Base-by-base conservation (phyloP, 2,113 vertebrate genomes). In the Pogona vitticeps region DNA sequence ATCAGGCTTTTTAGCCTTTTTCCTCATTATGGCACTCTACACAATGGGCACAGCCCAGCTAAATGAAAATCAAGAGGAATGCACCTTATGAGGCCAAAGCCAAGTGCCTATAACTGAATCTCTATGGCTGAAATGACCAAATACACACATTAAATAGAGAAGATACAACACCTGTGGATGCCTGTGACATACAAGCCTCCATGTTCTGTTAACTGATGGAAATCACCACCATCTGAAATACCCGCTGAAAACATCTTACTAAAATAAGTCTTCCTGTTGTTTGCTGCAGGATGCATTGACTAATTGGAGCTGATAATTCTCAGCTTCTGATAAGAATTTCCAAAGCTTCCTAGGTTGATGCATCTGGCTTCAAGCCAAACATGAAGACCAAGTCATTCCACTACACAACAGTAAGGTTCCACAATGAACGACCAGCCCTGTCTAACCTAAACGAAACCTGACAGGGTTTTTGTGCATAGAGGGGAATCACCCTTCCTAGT, bases 381-480 rank as follows among this genome's bases (percentile, higher is more conserved):
- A 42, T 21, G 36, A 33, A n/a, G 0, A 0, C 6, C 46, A 86
- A 82, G 72, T 40, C 80, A 67, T 52, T 65, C 61, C 33, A 6
- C 14, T 3, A 2, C n/a, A 65, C 13, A 83, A 33, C 52, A 13
- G 38, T 1, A n/a, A 9, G 52, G 63, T 76, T 58, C 61, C 79
- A 70, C 33, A 65, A 84, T 80, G 81, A 80, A 83, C n/a, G 84
- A 88, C 81, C 80, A 79, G 33, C 26, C 33, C 14, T 36, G 75
- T 9, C 36, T 38, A 9, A 61, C 71, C 80, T 0, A 46, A 0
- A 56, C 90, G 77, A 85, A 85, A 9, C 46, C 75, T 46, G 70
- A 82, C 65, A 71, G 79, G 73, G 71, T 21, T 14, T 33, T 21
- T 6, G 0, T 46, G 40, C 70, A 71, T 5, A 52, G 46, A 52